phyloP scores from a whole-genome alignment of 2,888 invertebrate species.

The Tetranychus truncatus region DNA sequence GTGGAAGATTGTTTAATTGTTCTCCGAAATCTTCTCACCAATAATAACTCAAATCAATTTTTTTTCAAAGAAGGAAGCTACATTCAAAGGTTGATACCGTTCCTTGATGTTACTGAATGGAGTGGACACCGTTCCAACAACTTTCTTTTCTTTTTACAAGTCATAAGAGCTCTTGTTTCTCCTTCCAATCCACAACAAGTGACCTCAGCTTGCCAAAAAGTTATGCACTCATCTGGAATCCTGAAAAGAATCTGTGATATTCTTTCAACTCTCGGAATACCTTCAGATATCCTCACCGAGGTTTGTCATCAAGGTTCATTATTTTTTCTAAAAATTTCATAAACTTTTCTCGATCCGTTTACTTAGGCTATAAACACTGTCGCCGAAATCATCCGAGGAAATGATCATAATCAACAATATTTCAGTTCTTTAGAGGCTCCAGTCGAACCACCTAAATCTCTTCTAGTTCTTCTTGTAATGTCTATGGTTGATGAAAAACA shows the following conservation, averaged over 20 bases:
- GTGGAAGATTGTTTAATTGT: slow-evolving; percentile 90
- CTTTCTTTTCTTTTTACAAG: slow-evolving; percentile 69
- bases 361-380: slow-evolving; percentile 68
- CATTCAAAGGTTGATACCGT: slow-evolving; percentile 68
- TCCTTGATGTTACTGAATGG: slow-evolving; percentile 59
- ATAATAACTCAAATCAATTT: slow-evolving; percentile 91
- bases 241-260: slow-evolving; percentile 66
- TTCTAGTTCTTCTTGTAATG: slow-evolving; percentile 81
- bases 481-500: slow-evolving; percentile 98
- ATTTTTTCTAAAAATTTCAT: background rate
- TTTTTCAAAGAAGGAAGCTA: slow-evolving; percentile 96
- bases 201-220: slow-evolving; percentile 57
- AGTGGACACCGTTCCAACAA: slow-evolving; percentile 54
- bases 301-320: slow-evolving; percentile 23
- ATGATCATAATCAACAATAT: slow-evolving; percentile 71
- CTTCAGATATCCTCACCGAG: slow-evolving; percentile 84
- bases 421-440: slow-evolving; percentile 75
- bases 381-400: slow-evolving; percentile 79
- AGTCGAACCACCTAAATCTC: slow-evolving; percentile 76
- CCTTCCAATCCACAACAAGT: slow-evolving; percentile 79
- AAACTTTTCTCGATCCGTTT: slow-evolving; percentile 1
- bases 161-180: slow-evolving; percentile 69
- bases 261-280: slow-evolving; percentile 86
- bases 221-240: slow-evolving; percentile 64
- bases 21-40: slow-evolving; percentile 75